Evolutionary conservation across 2,888 invertebrate genomes (phyloP).

Genomic region (Tetranychus truncatus): DNA sequence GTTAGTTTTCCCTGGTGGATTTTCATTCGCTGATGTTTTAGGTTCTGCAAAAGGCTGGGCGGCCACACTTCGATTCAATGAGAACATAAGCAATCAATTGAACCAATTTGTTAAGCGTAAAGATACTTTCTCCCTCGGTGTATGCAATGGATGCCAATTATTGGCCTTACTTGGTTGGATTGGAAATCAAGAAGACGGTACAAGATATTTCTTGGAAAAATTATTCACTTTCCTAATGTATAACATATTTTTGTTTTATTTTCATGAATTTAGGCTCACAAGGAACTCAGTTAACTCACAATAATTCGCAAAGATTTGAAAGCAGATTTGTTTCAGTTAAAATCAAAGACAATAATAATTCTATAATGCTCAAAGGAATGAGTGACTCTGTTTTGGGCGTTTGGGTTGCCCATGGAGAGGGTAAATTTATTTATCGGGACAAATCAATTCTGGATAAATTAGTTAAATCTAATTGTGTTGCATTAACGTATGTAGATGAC

Average conservation of each 20-base stretch:
- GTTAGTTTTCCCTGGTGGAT: slow-evolving; percentile 89
- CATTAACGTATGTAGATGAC: slow-evolving; percentile 69
- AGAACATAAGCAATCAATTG: slow-evolving; percentile 54
- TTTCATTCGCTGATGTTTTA: slow-evolving; percentile 91
- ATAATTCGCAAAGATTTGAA: slow-evolving; percentile 70
- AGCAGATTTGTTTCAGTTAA: slow-evolving; percentile 59
- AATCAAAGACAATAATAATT: slow-evolving; percentile 45
- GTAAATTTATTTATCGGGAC: slow-evolving; percentile 40
- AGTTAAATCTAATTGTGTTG: slow-evolving; percentile 43
- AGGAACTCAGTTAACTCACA: slow-evolving; percentile 54
- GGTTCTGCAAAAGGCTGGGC: slow-evolving; percentile 92
- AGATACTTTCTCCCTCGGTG: slow-evolving; percentile 84
- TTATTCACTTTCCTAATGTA: neutral
- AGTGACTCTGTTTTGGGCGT: slow-evolving; percentile 69
- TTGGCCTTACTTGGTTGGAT: slow-evolving; percentile 87
- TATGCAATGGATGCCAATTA: slow-evolving; percentile 96
- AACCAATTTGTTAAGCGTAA: slow-evolving; percentile 45
- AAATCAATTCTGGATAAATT: slow-evolving; percentile 31
- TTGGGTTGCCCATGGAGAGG: slow-evolving; percentile 94
- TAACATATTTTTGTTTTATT: neutral
- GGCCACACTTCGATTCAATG: slow-evolving; percentile 65
- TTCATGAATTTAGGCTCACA: slow-evolving; percentile 13
- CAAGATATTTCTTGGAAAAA: neutral
- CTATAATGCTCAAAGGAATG: slow-evolving; percentile 81
- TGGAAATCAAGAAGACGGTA: slow-evolving; percentile 30